Evolutionary conservation across 2,797 vertebrate genomes (phyloP).

Genomic region (Poeciliopsis infans): DNA sequence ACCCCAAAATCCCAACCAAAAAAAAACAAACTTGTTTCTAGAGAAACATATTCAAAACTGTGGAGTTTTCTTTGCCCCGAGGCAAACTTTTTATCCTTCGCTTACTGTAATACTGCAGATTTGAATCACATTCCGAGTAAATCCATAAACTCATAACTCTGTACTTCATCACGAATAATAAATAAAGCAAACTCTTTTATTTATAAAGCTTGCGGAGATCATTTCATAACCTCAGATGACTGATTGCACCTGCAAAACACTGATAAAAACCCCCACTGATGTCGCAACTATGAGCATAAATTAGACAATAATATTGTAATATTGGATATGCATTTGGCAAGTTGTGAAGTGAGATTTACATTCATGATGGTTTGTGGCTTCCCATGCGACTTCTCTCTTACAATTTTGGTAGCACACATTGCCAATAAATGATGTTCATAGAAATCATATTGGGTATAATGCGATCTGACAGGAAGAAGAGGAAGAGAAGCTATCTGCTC

Average conservation of each 20-base stretch:
- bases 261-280: constrained; percentile 5
- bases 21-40: background rate
- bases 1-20: background rate
- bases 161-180: constrained; percentile 7
- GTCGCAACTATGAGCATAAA: background rate
- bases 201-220: constrained; percentile 5
- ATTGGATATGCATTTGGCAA: background rate
- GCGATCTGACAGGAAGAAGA: constrained; percentile 62
- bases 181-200: constrained; percentile 9
- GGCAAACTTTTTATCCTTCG: background rate
- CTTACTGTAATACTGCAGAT: constrained; percentile 10
- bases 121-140: background rate
- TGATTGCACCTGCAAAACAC: background rate
- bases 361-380: constrained; percentile 23
- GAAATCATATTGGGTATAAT: constrained; percentile 58
- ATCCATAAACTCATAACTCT: constrained; percentile 5
- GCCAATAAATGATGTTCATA: constrained; percentile 48
- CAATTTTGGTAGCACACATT: constrained; percentile 26
- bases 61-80: background rate
- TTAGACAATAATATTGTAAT: background rate
- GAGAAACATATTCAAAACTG: constrained; percentile 3
- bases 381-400: constrained; percentile 20
- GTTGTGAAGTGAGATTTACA: constrained; percentile 13
- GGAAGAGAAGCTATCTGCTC: constrained; percentile 51
- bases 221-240: constrained; percentile 2